phyloP scores from a whole-genome alignment of 2,113 vertebrate genomes.

The Chionodraco myersi region DNA sequence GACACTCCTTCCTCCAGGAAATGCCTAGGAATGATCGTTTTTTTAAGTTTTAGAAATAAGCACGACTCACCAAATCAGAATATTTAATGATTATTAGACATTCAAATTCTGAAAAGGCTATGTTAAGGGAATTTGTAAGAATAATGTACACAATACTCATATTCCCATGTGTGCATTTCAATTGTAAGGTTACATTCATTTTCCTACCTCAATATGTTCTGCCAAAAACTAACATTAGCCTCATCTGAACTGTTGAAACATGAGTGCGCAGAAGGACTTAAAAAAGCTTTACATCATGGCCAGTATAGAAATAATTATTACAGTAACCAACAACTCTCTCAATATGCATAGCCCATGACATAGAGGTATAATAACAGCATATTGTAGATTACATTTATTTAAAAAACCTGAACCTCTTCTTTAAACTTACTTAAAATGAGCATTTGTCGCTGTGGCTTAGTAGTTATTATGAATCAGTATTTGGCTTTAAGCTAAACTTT shows the following conservation, averaged over 20 bases:
- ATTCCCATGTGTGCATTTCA: neutral
- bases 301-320: neutral
- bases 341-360: neutral
- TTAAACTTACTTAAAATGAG: neutral
- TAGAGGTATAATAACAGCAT: neutral
- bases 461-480: conserved; percentile 7
- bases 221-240: no score
- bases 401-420: neutral
- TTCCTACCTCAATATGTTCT: no score
- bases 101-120: neutral
- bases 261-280: no score
- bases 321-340: neutral
- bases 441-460: neutral
- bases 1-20: no score
- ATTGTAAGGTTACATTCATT: neutral
- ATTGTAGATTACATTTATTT: neutral
- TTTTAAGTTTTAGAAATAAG: no score
- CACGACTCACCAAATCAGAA: neutral
- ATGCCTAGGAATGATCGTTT: no score
- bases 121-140: neutral
- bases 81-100: neutral
- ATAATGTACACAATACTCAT: neutral
- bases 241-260: no score
- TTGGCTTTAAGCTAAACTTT: conserved; percentile 28
- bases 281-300: neutral